These are phyloP conservation scores for Diorhabda sublineata DNA, from an alignment of 1,140 invertebrate genomes.

Conservation along the genomic window DNA sequence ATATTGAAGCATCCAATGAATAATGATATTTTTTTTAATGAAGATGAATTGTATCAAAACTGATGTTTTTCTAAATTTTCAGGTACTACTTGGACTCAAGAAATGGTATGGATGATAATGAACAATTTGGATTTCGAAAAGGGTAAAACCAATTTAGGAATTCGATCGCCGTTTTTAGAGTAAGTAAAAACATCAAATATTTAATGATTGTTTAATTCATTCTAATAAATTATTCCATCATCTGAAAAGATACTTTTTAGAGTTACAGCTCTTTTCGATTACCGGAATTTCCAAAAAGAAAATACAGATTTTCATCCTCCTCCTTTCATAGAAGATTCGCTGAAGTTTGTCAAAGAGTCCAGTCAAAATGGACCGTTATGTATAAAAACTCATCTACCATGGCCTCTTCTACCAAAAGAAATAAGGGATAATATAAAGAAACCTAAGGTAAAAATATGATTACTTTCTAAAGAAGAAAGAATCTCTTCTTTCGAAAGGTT, in stretches of 20 bases:
- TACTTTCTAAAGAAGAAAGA: too few species aligned
- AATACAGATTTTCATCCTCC: conserved; percentile 39
- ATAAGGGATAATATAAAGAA: conserved; percentile 50
- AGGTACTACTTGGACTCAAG: conserved; percentile 59
- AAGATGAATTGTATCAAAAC: too few species aligned
- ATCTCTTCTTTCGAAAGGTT: too few species aligned
- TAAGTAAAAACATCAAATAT: conserved; percentile 28
- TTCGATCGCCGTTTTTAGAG: conserved; percentile 49
- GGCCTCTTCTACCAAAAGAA: conserved; percentile 59
- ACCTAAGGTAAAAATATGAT: conserved; percentile 45
- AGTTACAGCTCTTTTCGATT: conserved; percentile 44
- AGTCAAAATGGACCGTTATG: conserved; percentile 51
- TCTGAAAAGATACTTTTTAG: conserved; percentile 32
- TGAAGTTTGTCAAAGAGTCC: conserved; percentile 29
- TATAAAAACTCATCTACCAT: conserved; percentile 70
- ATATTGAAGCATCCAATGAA: too few species aligned
- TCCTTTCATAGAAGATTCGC: conserved; percentile 33
- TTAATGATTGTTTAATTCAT: too few species aligned
- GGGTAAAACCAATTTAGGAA: conserved; percentile 43
- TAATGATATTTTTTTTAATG: too few species aligned
- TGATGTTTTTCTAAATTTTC: conserved; percentile 6
- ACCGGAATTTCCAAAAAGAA: conserved; percentile 35
- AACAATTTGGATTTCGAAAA: conserved; percentile 52
- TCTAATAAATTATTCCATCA: too few species aligned
- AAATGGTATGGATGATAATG: conserved; percentile 56